Evolutionary conservation across 2,113 vertebrate genomes (phyloP).

Genomic region (Dendrocopos noguchii): DNA sequence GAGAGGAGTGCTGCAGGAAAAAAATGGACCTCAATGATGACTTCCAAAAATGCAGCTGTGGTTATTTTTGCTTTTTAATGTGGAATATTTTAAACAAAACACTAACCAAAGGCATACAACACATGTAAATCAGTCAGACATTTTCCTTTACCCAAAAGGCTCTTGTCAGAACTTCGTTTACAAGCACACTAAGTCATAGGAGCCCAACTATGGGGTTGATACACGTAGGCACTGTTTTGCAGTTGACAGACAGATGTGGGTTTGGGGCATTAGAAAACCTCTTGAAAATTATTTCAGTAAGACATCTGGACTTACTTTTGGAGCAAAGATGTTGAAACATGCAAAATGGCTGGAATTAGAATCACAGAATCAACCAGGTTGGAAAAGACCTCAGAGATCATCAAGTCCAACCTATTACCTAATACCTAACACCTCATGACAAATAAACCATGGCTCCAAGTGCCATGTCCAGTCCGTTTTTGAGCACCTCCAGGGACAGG

Average conservation of each 20-base stretch:
- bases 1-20: background rate
- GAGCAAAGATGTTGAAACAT: background rate
- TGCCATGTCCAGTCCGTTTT: too few species aligned
- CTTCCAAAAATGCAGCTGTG: background rate
- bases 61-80: background rate
- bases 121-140: background rate
- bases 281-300: background rate
- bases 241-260: background rate
- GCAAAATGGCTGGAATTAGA: background rate
- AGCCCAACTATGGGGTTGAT: background rate
- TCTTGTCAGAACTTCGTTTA: background rate
- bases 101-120: background rate
- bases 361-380: too few species aligned
- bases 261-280: background rate
- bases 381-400: too few species aligned
- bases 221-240: accelerated
- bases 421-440: too few species aligned
- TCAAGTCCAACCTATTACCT: too few species aligned
- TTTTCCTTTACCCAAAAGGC: background rate
- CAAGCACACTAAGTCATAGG: background rate
- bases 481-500: too few species aligned
- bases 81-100: background rate
- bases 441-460: too few species aligned
- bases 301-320: background rate
- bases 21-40: background rate